Evolutionary conservation across 1,140 invertebrate species (phyloP), one percentile per base, ranked within the genome.

Genomic region (Leucophenga varia): DNA sequence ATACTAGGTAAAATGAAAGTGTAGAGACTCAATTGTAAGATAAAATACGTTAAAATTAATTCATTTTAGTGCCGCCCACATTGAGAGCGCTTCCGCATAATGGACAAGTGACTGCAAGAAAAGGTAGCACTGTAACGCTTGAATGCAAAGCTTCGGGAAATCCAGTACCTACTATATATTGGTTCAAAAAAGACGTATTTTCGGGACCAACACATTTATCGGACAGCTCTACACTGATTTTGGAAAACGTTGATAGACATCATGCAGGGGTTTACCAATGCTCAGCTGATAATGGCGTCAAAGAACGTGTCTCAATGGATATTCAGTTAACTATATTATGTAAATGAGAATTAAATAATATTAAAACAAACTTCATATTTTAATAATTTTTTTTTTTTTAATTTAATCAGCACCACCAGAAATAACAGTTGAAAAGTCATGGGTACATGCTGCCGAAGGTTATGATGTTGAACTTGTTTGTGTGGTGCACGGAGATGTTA

Each of bases 251-350:
- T 3, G 81, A 83, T 52, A 76, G 82, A 49, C 81, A 83, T 54
- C 80, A 85, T 48, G 82, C 79, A 1, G 84, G 84, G 2, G 72
- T 79, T 13, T 86, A 86, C 58, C 77, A 81, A 45, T 86, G 84
- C 51, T 82, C 82, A 1, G 84, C 84, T 2, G 80, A 81, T 25
- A 86, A 86, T 57, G 82, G 81, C 3, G 83, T 86, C 2, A 83
- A 84, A 3, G 80, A 82, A 54, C 80, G 82, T 3, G 81, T 81
- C 10, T 80, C 80, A 18, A 80, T 79, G 48, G 79, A 81, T 44
- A 79, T 85, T 47, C 76, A 79, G 25, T 61, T 85, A 2, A 78
- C 82, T 35, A 82, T 85, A 38, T 63, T 82, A 41, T 81, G 80
- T 81, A 76, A 79, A 78, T 76, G 37, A 8, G 32, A 21, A 31